Conservation (phyloP, 2,113 vertebrate genomes). For the Sorex araneus region DNA sequence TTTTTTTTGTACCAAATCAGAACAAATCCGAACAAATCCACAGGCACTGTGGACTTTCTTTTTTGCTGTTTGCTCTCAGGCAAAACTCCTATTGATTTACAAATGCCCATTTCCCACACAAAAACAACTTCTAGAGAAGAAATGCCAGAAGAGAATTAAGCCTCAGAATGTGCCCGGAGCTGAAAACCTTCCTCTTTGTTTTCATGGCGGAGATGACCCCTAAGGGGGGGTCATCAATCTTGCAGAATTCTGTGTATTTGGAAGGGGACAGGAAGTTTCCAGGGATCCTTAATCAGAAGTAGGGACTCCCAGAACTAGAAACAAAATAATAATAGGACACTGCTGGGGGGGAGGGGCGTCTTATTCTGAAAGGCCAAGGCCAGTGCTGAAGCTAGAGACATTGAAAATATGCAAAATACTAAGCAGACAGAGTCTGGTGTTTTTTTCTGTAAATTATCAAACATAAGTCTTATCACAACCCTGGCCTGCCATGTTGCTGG, state of each 20-base stretch:
- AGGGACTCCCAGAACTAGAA: neutral
- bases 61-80: neutral
- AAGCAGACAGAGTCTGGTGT: neutral
- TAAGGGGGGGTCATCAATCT: neutral
- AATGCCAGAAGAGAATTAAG: slow-evolving; percentile 19
- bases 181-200: slow-evolving; percentile 15
- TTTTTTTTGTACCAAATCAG: neutral
- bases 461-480: neutral
- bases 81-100: slow-evolving; percentile 44
- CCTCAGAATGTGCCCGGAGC: neutral
- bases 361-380: neutral
- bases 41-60: neutral
- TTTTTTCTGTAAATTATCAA: slow-evolving; percentile 19
- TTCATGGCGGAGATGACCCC: neutral
- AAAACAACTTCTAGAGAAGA: slow-evolving; percentile 52
- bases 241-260: neutral
- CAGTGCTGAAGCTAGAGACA: neutral
- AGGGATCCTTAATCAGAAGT: neutral
- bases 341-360: neutral
- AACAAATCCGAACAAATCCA: neutral
- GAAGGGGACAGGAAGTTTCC: neutral
- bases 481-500: neutral
- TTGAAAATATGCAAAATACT: neutral
- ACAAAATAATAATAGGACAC: neutral
- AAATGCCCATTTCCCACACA: slow-evolving; percentile 17